Evolutionary conservation across 2,797 vertebrate species (phyloP), one percentile per base, ranked within the genome.

Genomic region (Pseudochaenichthys georgianus): DNA sequence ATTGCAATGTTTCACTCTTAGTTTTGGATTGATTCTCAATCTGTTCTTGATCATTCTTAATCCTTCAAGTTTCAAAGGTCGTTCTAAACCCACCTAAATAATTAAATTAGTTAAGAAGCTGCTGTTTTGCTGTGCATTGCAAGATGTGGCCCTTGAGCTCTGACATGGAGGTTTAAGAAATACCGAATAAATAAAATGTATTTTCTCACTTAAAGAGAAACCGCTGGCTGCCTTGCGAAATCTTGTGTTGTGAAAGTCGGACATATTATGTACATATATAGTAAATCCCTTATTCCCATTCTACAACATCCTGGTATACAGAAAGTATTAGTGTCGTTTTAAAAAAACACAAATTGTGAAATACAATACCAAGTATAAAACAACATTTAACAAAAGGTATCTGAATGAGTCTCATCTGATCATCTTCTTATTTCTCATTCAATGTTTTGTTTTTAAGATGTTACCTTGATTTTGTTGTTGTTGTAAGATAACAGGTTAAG

Each of bases 131-230:
- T 82, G 78, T 28, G 62, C 65, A 2, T 19, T 70, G 81, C 77
- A 78, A 80, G 80, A 86, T 81, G 77, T 87, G 78, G 66, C 76
- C 63, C 66, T 77, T 78, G 77, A 90, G 86, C 86, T 88, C 89
- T 90, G 83, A 91, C 85, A 87, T 81, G 81, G 86, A 86, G 78
- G 77, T 85, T 84, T 80, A 71, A 90, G 84, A 89, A 90, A 70
- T 75, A 81, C 78, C 83, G 78, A 84, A 90, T 88, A 93, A 94
- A 94, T 85, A 88, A 87, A 88, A 95, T 92, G 81, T 89, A 70
- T 70, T 85, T 82, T 84, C 75, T 82, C 28, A 70, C 77, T 85
- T 80, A 65, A 64, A 70, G 82, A 80, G 64, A 83, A 82, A 64
- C 55, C 50, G 21, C 74, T 64, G 62, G 58, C 80, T 82, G 74